Conservation (phyloP, 1,140 invertebrate species). For the Acromyrmex heyeri region DNA sequence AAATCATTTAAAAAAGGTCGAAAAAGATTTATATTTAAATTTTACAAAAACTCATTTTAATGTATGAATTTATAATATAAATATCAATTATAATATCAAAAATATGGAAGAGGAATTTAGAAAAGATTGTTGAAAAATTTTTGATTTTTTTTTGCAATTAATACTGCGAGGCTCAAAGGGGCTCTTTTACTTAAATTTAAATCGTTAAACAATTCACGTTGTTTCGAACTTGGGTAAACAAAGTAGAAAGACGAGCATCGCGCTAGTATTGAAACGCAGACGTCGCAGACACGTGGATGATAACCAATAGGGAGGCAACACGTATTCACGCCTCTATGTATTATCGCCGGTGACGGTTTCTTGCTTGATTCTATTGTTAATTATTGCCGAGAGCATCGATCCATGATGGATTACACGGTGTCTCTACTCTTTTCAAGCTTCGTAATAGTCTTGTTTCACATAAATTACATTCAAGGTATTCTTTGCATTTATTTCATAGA, state of each 20-base stretch:
- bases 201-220: too few species aligned
- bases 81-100: not conserved
- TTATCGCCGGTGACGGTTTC: slow-evolving; percentile 12
- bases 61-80: not conserved
- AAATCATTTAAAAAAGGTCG: not conserved
- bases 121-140: too few species aligned
- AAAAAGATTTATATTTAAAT: not conserved
- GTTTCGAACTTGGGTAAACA: not conserved
- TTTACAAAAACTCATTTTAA: not conserved
- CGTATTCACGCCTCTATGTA: slow-evolving; percentile 63
- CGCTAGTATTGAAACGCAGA: not conserved
- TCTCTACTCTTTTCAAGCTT: slow-evolving; percentile 34
- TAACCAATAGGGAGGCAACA: slow-evolving; percentile 74
- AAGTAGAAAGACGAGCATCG: not conserved
- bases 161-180: too few species aligned
- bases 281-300: slow-evolving; percentile 45
- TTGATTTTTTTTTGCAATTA: too few species aligned
- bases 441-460: slow-evolving; percentile 55
- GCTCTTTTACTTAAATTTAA: too few species aligned
- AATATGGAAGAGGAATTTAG: too few species aligned
- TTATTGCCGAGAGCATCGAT: not conserved
- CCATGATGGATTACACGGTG: slow-evolving; percentile 29
- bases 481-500: not conserved
- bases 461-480: slow-evolving; percentile 70
- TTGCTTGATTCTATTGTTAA: not conserved